Percentiles rank a stretch among this genome's conserved stretches.
These are phyloP conservation scores for Dendrocincla tyrannina DNA, from an alignment of 2,797 vertebrate genomes.

Conservation along the genomic window DNA sequence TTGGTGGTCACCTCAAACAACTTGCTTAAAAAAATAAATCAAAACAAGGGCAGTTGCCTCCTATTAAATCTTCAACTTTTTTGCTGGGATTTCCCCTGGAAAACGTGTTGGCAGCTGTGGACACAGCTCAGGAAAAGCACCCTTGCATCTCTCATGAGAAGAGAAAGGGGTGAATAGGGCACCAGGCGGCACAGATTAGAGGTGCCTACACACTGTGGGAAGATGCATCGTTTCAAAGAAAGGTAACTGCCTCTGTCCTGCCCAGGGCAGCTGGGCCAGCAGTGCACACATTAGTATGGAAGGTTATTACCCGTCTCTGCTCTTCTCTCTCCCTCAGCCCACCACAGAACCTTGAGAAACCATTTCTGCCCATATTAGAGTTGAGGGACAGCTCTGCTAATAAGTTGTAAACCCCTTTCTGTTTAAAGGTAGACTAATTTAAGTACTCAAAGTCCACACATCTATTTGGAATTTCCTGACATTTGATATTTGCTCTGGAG, in stretches of 20 bases:
- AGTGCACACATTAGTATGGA: background rate
- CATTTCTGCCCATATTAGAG: background rate
- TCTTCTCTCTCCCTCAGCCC: background rate
- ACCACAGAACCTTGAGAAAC: background rate
- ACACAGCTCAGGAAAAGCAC: background rate
- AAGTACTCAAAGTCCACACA: slow-evolving; percentile 42
- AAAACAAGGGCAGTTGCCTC: background rate
- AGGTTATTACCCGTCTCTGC: background rate
- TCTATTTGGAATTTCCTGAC: slow-evolving; percentile 53
- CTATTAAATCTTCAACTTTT: background rate
- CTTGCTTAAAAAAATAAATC: background rate
- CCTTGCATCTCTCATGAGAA: background rate
- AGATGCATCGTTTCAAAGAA: too few species aligned
- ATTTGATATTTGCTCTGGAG: slow-evolving; percentile 58
- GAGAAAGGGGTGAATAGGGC: background rate
- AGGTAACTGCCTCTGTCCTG: background rate
- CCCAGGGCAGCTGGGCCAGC: background rate
- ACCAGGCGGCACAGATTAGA: background rate
- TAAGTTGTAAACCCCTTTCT: slow-evolving; percentile 17
- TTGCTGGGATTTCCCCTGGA: background rate
- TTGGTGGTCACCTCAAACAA: background rate
- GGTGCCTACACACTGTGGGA: background rate
- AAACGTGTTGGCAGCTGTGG: background rate
- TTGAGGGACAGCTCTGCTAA: slow-evolving; percentile 6
- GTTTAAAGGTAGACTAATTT: slow-evolving; percentile 56